These are phyloP conservation scores for Serilophus lunatus DNA, from an alignment of 2,113 vertebrate genomes.

Conservation along the genomic window DNA sequence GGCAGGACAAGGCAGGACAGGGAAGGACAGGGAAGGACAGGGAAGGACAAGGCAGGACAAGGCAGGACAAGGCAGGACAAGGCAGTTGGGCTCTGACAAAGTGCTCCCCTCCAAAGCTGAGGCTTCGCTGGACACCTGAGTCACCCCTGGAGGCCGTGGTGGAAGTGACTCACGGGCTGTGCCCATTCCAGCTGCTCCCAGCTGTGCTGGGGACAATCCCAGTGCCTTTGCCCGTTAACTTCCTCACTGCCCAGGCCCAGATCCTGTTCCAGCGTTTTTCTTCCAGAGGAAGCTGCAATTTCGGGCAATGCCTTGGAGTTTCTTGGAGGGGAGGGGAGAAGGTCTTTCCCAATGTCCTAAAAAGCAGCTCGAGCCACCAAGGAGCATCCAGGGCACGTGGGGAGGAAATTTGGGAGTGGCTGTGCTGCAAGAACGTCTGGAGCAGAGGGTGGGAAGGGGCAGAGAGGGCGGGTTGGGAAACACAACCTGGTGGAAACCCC, in stretches of 20 bases:
- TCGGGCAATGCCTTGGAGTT: background rate
- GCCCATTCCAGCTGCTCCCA: background rate
- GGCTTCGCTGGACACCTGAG: background rate
- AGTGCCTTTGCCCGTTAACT: background rate
- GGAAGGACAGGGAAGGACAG: background rate
- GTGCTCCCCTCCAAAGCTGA: background rate
- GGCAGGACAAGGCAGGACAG: no score
- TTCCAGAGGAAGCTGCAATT: background rate
- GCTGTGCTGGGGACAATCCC: background rate
- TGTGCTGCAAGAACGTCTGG: background rate
- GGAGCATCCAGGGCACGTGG: background rate
- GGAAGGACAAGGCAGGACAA: no score
- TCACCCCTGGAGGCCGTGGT: background rate
- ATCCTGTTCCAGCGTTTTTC: no score
- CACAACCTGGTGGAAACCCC: background rate
- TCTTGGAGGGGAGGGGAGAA: no score
- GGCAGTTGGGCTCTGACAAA: background rate
- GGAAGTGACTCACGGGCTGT: background rate
- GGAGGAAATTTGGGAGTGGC: background rate
- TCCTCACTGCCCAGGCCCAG: background rate
- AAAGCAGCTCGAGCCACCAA: background rate
- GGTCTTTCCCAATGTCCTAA: background rate
- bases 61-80: background rate
- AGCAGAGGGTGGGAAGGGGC: background rate
- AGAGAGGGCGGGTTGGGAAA: background rate